phyloP scores from a whole-genome alignment of 2,888 invertebrate species.

The Matsumyia berberina region DNA sequence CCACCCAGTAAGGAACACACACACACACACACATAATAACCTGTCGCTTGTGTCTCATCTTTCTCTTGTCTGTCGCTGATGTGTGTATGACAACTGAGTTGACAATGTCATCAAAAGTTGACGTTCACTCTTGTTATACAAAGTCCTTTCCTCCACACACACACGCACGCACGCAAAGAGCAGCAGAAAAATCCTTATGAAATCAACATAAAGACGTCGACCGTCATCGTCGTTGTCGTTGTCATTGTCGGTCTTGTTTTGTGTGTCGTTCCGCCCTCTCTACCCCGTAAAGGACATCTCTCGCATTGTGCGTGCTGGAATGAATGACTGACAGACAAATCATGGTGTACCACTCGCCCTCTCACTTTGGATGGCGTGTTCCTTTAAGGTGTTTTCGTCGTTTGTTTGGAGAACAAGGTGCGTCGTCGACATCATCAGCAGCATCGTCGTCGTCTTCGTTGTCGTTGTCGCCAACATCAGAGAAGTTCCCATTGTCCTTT shows the following conservation, averaged over 20 bases:
- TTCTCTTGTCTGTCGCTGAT: constrained; percentile 81
- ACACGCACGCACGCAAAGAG: constrained; percentile 17
- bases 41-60: constrained; percentile 65
- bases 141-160: constrained; percentile 46
- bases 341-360: not conserved
- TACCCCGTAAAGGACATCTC: constrained; percentile 38
- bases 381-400: constrained; percentile 66
- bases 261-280: constrained; percentile 18
- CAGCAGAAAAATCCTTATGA: constrained; percentile 21
- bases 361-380: not conserved
- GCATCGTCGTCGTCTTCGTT: constrained; percentile 32
- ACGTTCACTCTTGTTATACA: constrained; percentile 77
- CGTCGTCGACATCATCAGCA: constrained; percentile 41
- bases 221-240: constrained; percentile 7
- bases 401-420: constrained; percentile 52
- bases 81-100: constrained; percentile 84
- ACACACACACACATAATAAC: constrained; percentile 17
- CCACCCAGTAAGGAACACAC: not conserved
- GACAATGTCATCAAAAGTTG: constrained; percentile 84
- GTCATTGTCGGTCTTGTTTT: constrained; percentile 32
- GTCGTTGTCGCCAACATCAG: constrained; percentile 54
- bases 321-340: constrained; percentile 65
- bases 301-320: constrained; percentile 65
- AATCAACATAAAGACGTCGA: constrained; percentile 55
- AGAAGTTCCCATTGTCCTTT: constrained; percentile 68